Evolutionary conservation across 2,797 vertebrate species (phyloP).

Genomic region (Rhabdophis nuchalis): DNA sequence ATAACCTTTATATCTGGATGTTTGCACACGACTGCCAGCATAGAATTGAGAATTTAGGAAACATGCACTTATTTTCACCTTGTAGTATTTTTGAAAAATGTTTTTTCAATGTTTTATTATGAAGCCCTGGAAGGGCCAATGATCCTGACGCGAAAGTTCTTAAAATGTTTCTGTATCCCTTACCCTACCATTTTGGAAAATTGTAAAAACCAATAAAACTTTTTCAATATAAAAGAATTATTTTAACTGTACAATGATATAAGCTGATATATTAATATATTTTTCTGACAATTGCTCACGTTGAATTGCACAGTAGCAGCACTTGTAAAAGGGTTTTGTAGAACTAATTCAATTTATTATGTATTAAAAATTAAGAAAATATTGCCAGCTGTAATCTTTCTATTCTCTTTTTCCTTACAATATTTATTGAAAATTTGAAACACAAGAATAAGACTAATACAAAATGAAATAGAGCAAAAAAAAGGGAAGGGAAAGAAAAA

Average conservation of each 20-base stretch:
- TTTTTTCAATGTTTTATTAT: too few relatives aligned
- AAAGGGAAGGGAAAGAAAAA: neutral
- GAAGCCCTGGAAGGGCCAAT: too few relatives aligned
- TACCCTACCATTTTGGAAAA: too few relatives aligned
- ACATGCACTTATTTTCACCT: too few relatives aligned
- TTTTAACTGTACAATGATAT: neutral
- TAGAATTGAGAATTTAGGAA: too few relatives aligned
- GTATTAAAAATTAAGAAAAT: neutral
- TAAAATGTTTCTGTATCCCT: too few relatives aligned
- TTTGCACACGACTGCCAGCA: too few relatives aligned
- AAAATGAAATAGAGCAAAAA: neutral
- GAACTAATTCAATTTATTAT: neutral
- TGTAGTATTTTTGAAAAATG: too few relatives aligned
- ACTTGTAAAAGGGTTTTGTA: neutral
- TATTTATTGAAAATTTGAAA: neutral
- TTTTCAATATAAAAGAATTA: too few relatives aligned
- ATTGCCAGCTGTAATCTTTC: neutral
- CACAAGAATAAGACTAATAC: neutral
- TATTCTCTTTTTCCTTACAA: neutral
- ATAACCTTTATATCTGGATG: too few relatives aligned
- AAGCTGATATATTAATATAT: neutral
- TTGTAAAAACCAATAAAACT: too few relatives aligned
- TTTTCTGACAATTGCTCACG: neutral
- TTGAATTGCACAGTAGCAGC: neutral
- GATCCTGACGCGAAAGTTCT: too few relatives aligned